A percentile compares a stretch with the other conserved stretches of the same genome.
These are phyloP conservation scores for Seriola aureovittata DNA, from an alignment of 2,113 vertebrate species.

Conservation along the genomic window DNA sequence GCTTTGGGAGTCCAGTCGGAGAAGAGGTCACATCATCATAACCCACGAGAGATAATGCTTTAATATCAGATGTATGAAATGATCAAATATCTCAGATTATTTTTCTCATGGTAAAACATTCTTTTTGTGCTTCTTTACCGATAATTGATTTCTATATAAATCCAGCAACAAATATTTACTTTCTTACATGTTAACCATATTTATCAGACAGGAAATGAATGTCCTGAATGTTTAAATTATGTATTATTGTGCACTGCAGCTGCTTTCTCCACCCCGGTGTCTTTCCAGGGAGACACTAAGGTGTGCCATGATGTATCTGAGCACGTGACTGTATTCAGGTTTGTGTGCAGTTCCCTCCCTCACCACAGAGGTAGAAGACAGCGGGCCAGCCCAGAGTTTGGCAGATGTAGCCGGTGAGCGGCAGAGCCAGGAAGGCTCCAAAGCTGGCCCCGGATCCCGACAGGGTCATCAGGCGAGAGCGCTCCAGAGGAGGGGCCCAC, in stretches of 20 bases:
- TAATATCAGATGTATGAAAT: too few species aligned
- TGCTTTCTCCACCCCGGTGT: neutral
- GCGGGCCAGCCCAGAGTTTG: slow-evolving; percentile 87
- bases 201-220: too few species aligned
- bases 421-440: slow-evolving; percentile 87
- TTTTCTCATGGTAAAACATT: neutral
- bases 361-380: slow-evolving; percentile 90
- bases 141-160: too few species aligned
- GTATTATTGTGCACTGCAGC: neutral
- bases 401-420: slow-evolving; percentile 86
- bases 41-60: neutral
- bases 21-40: neutral
- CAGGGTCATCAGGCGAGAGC: slow-evolving; percentile 83
- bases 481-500: slow-evolving; percentile 89
- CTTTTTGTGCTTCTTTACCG: too few species aligned
- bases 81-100: too few species aligned
- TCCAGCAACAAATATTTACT: too few species aligned
- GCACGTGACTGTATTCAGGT: neutral
- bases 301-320: neutral
- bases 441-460: slow-evolving; percentile 85
- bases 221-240: neutral
- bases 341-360: slow-evolving; percentile 35
- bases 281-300: neutral
- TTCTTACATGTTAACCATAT: too few species aligned
- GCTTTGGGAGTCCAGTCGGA: neutral